These are phyloP conservation scores for Seriola rivoliana DNA, from an alignment of 2,113 vertebrate genomes.

Conservation along the genomic window DNA sequence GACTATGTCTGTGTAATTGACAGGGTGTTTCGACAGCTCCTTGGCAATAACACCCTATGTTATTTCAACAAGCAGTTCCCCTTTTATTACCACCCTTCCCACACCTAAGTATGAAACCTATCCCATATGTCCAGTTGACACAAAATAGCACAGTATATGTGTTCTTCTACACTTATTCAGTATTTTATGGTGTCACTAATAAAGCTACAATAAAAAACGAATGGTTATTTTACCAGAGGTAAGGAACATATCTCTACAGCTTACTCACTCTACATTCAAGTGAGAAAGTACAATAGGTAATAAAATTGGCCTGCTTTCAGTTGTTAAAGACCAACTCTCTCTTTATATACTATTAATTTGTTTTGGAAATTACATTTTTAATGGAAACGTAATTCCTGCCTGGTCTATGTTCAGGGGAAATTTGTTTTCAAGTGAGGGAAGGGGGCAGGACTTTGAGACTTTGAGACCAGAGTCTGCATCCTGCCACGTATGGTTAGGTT, in stretches of 20 bases:
- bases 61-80: conserved; percentile 28
- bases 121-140: conserved; percentile 12
- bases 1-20: conserved; percentile 58
- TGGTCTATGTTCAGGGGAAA: neutral
- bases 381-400: neutral
- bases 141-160: conserved; percentile 9
- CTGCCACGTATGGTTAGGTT: neutral
- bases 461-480: neutral
- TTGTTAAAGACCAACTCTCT: neutral
- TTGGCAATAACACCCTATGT: conserved; percentile 46
- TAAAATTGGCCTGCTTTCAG: neutral
- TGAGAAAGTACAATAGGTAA: neutral
- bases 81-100: conserved; percentile 57
- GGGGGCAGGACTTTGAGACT: too few species aligned
- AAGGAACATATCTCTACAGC: neutral
- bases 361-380: neutral
- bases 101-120: conserved; percentile 12
- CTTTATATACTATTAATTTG: neutral
- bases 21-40: conserved; percentile 56
- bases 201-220: conserved; percentile 9
- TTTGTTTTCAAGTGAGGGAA: too few species aligned
- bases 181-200: neutral
- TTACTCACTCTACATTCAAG: neutral
- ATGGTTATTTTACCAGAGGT: conserved; percentile 3
- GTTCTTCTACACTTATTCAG: conserved; percentile 3